Evolutionary conservation across 2,888 invertebrate genomes (phyloP).

Genomic region (Hirtodrosophila alboralis): DNA sequence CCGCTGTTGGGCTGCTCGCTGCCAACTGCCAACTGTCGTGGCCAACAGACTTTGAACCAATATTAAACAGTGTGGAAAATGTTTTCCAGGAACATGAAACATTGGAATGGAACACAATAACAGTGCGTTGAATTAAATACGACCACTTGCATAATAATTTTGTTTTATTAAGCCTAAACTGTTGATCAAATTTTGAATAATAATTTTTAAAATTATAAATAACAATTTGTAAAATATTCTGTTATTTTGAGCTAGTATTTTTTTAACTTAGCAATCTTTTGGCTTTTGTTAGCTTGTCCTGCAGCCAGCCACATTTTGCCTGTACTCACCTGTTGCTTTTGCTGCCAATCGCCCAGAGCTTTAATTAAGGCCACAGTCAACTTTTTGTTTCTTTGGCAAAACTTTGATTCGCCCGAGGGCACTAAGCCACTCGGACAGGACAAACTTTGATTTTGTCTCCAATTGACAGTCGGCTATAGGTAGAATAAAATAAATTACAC

Average conservation of each 20-base stretch:
- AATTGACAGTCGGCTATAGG: constrained; percentile 41
- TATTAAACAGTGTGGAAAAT: constrained; percentile 14
- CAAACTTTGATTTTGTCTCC: constrained; percentile 52
- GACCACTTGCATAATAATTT: constrained; percentile 62
- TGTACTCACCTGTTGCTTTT: constrained; percentile 66
- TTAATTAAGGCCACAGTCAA: constrained; percentile 60
- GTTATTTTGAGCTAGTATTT: too few relatives aligned
- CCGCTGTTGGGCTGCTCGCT: constrained; percentile 21
- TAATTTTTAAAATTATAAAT: constrained; percentile 10
- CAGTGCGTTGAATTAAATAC: constrained; percentile 22
- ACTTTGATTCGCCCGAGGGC: constrained; percentile 49
- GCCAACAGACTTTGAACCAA: constrained; percentile 1
- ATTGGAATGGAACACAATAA: constrained; percentile 40
- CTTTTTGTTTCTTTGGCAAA: constrained; percentile 56
- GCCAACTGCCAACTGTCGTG: constrained; percentile 39
- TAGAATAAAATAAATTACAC: constrained; percentile 65
- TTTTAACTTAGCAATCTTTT: background rate
- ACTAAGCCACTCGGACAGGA: constrained; percentile 32
- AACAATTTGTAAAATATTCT: background rate
- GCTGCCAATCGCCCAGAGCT: constrained; percentile 22
- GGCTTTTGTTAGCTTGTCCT: background rate
- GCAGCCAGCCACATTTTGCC: constrained; percentile 16
- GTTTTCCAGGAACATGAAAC: constrained; percentile 54
- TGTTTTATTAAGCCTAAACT: constrained; percentile 27
- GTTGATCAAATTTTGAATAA: constrained; percentile 34